phyloP scores from a whole-genome alignment of 2,888 invertebrate species.

The Drosophila setosimentum region DNA sequence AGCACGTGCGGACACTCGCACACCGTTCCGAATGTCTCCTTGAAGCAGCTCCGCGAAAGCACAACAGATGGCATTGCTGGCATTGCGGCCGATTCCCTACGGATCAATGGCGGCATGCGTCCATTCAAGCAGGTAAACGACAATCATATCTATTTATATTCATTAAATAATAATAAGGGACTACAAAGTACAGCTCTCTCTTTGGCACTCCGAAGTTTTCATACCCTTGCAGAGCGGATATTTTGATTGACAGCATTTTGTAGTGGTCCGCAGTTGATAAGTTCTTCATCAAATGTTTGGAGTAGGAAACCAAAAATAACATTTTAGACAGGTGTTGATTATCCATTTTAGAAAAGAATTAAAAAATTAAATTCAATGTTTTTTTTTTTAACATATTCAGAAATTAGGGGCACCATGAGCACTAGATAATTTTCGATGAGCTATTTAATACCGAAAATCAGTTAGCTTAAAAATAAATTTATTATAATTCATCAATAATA shows the following conservation, averaged over 20 bases:
- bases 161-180: background rate
- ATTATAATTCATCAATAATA: background rate
- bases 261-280: background rate
- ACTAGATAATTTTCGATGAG: background rate
- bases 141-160: background rate
- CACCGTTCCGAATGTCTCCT: conserved; percentile 92
- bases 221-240: background rate
- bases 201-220: background rate
- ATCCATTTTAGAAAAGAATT: background rate
- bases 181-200: background rate
- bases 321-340: background rate
- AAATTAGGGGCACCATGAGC: background rate
- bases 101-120: conserved; percentile 98
- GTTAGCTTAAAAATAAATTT: background rate
- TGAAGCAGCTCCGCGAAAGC: conserved; percentile 92
- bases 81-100: conserved; percentile 97
- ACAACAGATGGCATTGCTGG: conserved; percentile 95
- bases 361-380: background rate
- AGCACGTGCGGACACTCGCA: conserved; percentile 88
- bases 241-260: background rate
- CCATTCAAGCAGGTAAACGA: conserved; percentile 96
- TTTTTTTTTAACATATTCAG: background rate
- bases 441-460: background rate
- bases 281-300: background rate
- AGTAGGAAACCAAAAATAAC: background rate